Base-by-base conservation (phyloP, 2,888 invertebrate species). In the Agonopterix arenella region DNA sequence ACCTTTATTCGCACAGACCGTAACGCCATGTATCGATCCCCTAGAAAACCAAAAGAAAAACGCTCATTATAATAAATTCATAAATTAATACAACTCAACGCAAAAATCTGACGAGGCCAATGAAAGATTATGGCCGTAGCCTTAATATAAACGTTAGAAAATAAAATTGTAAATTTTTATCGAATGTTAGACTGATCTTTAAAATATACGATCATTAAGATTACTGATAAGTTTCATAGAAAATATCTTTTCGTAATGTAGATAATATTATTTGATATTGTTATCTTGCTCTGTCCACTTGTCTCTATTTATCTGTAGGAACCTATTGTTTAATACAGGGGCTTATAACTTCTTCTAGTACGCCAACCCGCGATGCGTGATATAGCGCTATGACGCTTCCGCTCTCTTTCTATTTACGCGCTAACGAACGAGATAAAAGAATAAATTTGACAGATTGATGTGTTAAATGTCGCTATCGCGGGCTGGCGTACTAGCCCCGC, bases 101-200 rank as follows among this genome's bases (percentile, higher is more conserved):
- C 55, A 28, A 52, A 57, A 54, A 58, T 50, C 52, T 55, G 56
- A 56, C 52, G 58, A 55, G 66, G 68, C 65, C 68, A 28, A 28
- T 61, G 57, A 52, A 57, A 57, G 51, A 53, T 50, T 37, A 52
- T 49, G 69, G 68, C 69, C 73, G 61, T 78, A 80, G 84, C 83
- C 84, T 83, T 84, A 83, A 59, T 64, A 37, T 55, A 55, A 60
- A 60, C 57, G 63, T 66, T 67, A 65, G 59, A 64, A 63, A 66
- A 66, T 68, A 62, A 78, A 76, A 64, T 66, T 81, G 80, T 83
- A 80, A 78, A 79, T 81, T 80, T 78, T 84, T 83, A 88, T 80
- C 88, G 88, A 88, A 88, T 82, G 84, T 88, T 88, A 88, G 88
- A 88, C 89, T 88, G 88, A 86, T 84, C 79, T 86, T 84, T 82